Conservation (phyloP, 2,113 vertebrate genomes). For the Limnothrissa miodon region DNA sequence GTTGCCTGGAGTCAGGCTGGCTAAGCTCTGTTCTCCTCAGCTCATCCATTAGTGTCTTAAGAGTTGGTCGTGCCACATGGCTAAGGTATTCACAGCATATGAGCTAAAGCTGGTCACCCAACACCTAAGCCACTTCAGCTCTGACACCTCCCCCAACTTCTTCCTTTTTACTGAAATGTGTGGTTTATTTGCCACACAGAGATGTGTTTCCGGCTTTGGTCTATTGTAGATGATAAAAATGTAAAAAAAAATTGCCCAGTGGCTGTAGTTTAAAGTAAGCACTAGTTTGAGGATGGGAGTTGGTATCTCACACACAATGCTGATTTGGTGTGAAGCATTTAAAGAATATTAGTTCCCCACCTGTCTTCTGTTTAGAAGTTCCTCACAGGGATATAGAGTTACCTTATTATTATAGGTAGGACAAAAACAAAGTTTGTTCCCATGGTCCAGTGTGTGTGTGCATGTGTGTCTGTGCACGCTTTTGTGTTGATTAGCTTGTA, state of each 20-base stretch:
- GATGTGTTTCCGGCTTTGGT: background rate
- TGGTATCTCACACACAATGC: background rate
- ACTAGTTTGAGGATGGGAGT: background rate
- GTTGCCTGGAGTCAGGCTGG: constrained; percentile 54
- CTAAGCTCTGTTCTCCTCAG: constrained; percentile 61
- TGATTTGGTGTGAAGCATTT: background rate
- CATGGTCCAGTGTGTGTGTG: constrained; percentile 51
- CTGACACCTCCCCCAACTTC: constrained; percentile 50
- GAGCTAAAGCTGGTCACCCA: constrained; percentile 39
- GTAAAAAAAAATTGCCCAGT: background rate
- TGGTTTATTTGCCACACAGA: background rate
- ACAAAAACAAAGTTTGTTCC: constrained; percentile 47
- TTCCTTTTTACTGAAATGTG: constrained; percentile 37
- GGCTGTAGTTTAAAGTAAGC: background rate
- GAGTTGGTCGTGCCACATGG: constrained; percentile 57
- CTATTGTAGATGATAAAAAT: background rate
- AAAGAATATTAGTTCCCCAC: constrained; percentile 34
- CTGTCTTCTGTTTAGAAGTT: constrained; percentile 28
- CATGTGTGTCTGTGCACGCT: background rate
- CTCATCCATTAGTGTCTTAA: constrained; percentile 60
- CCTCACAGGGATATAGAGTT: constrained; percentile 56
- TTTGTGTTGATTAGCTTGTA: constrained; percentile 36
- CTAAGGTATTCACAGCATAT: constrained; percentile 59
- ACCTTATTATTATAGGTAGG: constrained; percentile 54
- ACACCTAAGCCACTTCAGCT: constrained; percentile 40